Conservation (phyloP, 2,113 vertebrate genomes). For the Sylvicapra grimmia region DNA sequence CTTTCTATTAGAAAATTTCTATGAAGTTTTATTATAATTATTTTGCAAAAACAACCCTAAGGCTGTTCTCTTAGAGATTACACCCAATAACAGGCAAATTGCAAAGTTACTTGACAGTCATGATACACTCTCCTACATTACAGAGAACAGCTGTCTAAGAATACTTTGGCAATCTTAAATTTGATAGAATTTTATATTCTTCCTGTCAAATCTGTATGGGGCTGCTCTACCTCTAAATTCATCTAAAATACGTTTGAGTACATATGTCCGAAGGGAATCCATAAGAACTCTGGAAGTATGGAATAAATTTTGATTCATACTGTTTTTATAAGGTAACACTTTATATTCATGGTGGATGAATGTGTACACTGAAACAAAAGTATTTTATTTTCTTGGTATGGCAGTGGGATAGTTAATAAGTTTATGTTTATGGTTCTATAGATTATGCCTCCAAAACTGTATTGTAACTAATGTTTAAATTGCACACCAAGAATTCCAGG, state of each 20-base stretch:
- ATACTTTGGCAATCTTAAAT: background rate
- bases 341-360: background rate
- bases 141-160: background rate
- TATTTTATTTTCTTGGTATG: background rate
- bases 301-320: background rate
- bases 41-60: background rate
- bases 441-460: background rate
- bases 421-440: background rate
- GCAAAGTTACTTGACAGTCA: background rate
- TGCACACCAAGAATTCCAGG: background rate
- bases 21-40: background rate
- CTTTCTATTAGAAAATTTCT: background rate
- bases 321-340: background rate
- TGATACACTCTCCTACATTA: background rate
- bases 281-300: background rate
- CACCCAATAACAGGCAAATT: background rate
- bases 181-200: background rate
- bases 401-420: background rate
- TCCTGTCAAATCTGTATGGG: background rate
- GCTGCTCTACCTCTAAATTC: background rate
- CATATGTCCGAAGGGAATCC: background rate
- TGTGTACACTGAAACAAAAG: background rate
- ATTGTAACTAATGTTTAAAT: background rate
- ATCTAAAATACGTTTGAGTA: background rate
- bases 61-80: background rate